Percentiles rank a stretch among this genome's conserved stretches.
These are phyloP conservation scores for Chrysaora quinquecirrha DNA, from an alignment of 30 jellyfish, hydroid and myxozoan species.

Conservation along the genomic window DNA sequence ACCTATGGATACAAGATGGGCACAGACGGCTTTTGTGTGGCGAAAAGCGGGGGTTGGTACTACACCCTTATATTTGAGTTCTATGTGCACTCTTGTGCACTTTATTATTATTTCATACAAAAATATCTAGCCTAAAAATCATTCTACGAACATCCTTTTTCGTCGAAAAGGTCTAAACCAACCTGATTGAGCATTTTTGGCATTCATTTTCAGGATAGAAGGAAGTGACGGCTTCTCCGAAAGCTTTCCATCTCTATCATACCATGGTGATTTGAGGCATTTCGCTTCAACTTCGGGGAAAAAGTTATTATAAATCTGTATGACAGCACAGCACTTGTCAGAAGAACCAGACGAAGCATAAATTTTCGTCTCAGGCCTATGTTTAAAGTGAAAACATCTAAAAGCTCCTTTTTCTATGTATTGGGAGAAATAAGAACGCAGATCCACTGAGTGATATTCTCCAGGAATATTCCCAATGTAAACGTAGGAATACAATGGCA, in stretches of 20 bases:
- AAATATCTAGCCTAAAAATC: no score
- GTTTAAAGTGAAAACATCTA: constrained; percentile 68
- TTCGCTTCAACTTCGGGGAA: neutral
- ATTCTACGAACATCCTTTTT: no score
- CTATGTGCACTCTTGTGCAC: no score
- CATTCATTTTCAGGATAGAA: neutral
- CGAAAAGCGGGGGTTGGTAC: no score
- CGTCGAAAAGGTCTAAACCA: no score
- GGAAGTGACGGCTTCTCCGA: neutral
- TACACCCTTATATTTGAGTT: no score
- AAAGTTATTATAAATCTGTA: constrained; percentile 1
- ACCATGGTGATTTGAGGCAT: constrained; percentile 7
- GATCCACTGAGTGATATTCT: constrained; percentile 56
- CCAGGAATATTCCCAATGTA: constrained; percentile 73
- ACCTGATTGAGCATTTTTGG: neutral
- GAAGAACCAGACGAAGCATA: neutral
- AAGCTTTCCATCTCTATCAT: neutral
- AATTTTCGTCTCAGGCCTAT: constrained; percentile 49
- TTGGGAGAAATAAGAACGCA: constrained; percentile 49
- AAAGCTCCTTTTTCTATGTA: constrained; percentile 66
- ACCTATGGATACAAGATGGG: no score
- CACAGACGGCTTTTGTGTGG: no score
- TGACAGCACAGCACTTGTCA: neutral
- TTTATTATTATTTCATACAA: no score
- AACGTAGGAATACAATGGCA: neutral